Base-by-base conservation (phyloP, 2,113 vertebrate genomes). In the Acinonyx jubatus region DNA sequence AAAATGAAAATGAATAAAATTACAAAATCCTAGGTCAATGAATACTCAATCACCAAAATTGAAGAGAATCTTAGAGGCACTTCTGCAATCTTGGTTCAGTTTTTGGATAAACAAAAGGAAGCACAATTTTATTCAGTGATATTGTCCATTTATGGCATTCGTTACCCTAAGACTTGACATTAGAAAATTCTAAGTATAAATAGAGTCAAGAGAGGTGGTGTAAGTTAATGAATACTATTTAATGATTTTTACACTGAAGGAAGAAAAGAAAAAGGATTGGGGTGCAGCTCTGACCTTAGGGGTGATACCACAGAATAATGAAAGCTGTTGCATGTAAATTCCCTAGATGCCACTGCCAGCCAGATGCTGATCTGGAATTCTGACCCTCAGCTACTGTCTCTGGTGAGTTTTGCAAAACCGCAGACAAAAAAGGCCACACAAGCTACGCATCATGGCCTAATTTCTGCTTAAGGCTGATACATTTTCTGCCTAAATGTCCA, bases 101-200 rank as follows among this genome's bases (percentile, higher is more conserved):
- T 93, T 94, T 90, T 85, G 31, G 31, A 93, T 82, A 94, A 69
- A 83, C 29, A 31, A 80, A 89, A 63, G 16, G 65, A 76, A 90
- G 6, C 27, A 38, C 19, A 2, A 68, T 52, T 14, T 78, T 82
- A 69, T 57, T 73, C 29, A 92, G 9, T 14, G 38, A 12, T 23
- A 61, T 23, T 73, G 66, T 57, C 29, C 7, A 9, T 13, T 86
- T 45, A 29, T 12, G 27, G 13, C 18, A 71, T 29, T 80, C 50
- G 23, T 81, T 41, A 80, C n/a, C 65, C 16, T 69, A 88, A 74
- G 41, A 29, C n/a, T 11, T 48, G 69, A 63, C 11, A 25, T 38
- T 84, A 91, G 57, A 65, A 81, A 55, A 80, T 31, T 14, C 69
- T 71, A 81, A 45, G 4, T 41, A 52, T 31, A 92, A 52, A n/a